Evolutionary conservation across 2,113 vertebrate genomes (phyloP).

Genomic region (Notechis scutatus): DNA sequence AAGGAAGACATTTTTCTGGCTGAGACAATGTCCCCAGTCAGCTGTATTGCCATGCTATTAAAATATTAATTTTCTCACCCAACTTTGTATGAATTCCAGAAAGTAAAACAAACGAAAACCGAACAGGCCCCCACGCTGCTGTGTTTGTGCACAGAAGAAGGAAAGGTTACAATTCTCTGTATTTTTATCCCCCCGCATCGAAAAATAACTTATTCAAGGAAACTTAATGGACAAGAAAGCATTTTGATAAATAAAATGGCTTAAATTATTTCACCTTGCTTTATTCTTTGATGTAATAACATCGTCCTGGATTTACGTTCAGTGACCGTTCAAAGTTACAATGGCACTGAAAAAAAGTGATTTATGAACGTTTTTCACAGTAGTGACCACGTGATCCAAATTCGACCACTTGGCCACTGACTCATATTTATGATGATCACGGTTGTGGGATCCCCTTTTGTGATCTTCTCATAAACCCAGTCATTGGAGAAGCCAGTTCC

Average conservation of each 20-base stretch:
- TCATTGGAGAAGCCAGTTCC: background rate
- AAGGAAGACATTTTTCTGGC: slow-evolving; percentile 9
- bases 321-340: background rate
- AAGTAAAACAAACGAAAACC: slow-evolving; percentile 5
- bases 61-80: background rate
- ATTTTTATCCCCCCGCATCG: background rate
- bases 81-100: slow-evolving; percentile 5
- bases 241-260: background rate
- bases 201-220: background rate
- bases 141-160: background rate
- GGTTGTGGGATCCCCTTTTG: background rate
- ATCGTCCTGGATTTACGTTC: background rate
- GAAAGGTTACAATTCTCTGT: background rate
- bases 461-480: no score
- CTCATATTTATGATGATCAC: background rate
- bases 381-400: background rate
- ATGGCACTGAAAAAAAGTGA: background rate
- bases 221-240: background rate
- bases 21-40: background rate
- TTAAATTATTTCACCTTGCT: background rate
- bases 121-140: slow-evolving; percentile 3
- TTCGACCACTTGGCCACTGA: accelerated
- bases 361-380: background rate
- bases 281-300: background rate
- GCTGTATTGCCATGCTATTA: slow-evolving; percentile 17